Evolutionary conservation across 2,797 vertebrate genomes (phyloP).

Genomic region (Rhadinocentrus ornatus): DNA sequence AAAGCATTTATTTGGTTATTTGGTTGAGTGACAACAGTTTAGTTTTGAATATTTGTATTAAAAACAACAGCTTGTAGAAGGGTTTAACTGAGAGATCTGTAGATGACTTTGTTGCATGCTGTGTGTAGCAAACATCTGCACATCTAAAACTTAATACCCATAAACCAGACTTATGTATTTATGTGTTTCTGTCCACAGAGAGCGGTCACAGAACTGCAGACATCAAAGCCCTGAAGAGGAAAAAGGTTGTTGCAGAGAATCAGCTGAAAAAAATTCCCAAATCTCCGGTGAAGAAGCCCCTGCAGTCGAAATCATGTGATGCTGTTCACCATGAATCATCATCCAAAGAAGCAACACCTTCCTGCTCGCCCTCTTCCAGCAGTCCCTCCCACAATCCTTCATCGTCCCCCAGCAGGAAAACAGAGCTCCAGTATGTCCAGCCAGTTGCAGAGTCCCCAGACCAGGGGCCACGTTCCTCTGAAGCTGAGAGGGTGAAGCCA

Average conservation of each 20-base stretch:
- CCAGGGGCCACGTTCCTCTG: slow-evolving; percentile 52
- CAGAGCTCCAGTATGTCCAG: slow-evolving; percentile 81
- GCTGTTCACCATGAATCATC: slow-evolving; percentile 65
- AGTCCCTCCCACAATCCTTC: slow-evolving; percentile 69
- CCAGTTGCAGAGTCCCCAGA: slow-evolving; percentile 56
- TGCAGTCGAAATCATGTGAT: slow-evolving; percentile 83
- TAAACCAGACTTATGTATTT: not conserved
- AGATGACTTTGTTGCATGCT: too few species aligned
- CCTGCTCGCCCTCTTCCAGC: slow-evolving; percentile 70
- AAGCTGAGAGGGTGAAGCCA: slow-evolving; percentile 67
- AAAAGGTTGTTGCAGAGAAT: slow-evolving; percentile 96
- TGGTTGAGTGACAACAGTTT: too few species aligned
- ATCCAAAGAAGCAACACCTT: slow-evolving; percentile 64
- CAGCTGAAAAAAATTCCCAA: slow-evolving; percentile 96
- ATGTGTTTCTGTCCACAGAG: slow-evolving; percentile 78
- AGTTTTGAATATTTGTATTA: too few species aligned
- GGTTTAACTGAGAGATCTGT: too few species aligned
- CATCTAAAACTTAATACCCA: too few species aligned
- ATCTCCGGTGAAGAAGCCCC: slow-evolving; percentile 92
- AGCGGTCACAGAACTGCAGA: slow-evolving; percentile 87
- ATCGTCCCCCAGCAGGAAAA: slow-evolving; percentile 71
- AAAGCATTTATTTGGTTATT: too few species aligned
- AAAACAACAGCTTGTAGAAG: too few species aligned
- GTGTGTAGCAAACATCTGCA: too few species aligned
- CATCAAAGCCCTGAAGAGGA: slow-evolving; percentile 96